Conservation (phyloP, 2,113 vertebrate genomes). For the Herpetotheres cachinnans region DNA sequence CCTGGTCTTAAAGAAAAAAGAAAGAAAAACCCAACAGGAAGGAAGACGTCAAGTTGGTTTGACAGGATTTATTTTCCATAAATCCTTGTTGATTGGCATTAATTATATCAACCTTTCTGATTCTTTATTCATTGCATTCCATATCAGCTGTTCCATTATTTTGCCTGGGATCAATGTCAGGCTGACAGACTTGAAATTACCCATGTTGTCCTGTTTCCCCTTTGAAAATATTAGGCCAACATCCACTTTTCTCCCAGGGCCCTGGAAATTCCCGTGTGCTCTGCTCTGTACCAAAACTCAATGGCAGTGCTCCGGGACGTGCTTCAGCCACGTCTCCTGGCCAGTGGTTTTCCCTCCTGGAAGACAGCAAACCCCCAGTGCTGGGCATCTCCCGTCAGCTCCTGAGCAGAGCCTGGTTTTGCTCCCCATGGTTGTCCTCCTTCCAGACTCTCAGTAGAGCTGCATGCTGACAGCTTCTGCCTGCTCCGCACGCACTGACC, state of each 20-base stretch:
- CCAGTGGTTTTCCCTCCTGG: neutral
- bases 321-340: neutral
- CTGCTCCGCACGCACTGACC: neutral
- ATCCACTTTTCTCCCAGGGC: neutral
- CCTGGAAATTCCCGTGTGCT: neutral
- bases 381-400: neutral
- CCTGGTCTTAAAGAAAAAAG: neutral
- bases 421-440: neutral
- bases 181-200: conserved; percentile 36
- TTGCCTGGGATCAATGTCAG: conserved; percentile 40
- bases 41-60: conserved; percentile 11
- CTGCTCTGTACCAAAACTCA: neutral
- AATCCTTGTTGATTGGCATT: conserved; percentile 49
- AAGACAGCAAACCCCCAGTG: neutral
- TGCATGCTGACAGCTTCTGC: neutral
- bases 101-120: conserved; percentile 46
- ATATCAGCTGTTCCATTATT: neutral
- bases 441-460: neutral
- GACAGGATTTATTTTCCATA: conserved; percentile 54
- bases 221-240: neutral
- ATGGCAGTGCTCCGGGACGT: fast-evolving
- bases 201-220: neutral
- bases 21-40: neutral
- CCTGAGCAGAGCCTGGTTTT: neutral
- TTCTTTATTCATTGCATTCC: conserved; percentile 20